phyloP scores from a whole-genome alignment of 2,888 invertebrate species.

The Leptopterna dolabrata region DNA sequence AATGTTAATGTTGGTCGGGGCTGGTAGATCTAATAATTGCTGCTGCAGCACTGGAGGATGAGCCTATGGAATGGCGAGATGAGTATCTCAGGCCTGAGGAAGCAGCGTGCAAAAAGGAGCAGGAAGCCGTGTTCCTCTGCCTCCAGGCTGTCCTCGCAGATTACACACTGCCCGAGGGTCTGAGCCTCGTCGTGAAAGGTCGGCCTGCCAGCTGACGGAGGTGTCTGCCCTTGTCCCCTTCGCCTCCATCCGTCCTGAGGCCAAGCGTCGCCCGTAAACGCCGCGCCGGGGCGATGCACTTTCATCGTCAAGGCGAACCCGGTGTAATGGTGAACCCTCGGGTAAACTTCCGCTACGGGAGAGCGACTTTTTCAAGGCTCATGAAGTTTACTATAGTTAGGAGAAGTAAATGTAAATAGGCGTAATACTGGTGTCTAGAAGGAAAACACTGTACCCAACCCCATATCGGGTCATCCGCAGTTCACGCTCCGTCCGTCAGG shows the following conservation, averaged over 20 bases:
- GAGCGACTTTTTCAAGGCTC: conserved; percentile 11
- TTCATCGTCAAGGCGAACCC: conserved; percentile 27
- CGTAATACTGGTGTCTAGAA: background rate
- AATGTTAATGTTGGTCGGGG: background rate
- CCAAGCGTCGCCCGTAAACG: conserved; percentile 27
- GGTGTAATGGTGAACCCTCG: background rate
- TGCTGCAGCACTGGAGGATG: background rate
- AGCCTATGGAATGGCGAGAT: background rate
- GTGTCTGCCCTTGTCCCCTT: background rate
- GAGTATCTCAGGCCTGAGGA: background rate
- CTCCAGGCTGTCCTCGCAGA: conserved; percentile 32
- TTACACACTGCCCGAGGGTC: conserved; percentile 19
- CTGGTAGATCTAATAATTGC: conserved; percentile 5
- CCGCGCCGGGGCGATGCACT: conserved; percentile 23
- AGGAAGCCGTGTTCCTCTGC: conserved; percentile 17
- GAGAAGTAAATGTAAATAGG: background rate
- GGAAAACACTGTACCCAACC: background rate
- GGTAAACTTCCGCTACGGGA: background rate
- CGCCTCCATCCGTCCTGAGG: background rate
- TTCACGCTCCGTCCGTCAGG: background rate
- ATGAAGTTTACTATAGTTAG: background rate
- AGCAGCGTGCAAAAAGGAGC: conserved; percentile 1
- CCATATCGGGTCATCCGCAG: background rate
- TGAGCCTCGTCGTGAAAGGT: conserved; percentile 16
- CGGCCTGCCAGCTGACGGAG: conserved; percentile 27